Evolutionary conservation across 2,888 invertebrate genomes (phyloP).

Genomic region (Drosophila melanosoma): DNA sequence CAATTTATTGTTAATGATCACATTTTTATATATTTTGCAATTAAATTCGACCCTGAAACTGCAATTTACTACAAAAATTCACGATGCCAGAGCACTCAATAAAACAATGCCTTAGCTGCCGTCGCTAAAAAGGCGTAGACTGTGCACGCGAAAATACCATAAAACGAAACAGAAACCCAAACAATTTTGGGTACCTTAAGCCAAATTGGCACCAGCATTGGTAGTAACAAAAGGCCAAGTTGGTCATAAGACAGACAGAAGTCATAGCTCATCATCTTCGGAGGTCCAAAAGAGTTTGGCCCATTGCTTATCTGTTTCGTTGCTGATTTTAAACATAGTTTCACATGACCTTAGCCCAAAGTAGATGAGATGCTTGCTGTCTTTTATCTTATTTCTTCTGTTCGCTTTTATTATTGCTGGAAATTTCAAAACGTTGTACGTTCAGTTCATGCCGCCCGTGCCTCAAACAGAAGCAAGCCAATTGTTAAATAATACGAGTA

Average conservation of each 20-base stretch:
- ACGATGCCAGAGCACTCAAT: conserved; percentile 33
- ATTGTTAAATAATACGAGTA: conserved; percentile 45
- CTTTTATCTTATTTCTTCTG: conserved; percentile 36
- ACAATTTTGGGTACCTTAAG: conserved; percentile 50
- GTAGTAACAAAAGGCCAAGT: conserved; percentile 69
- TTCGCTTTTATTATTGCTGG: conserved; percentile 23
- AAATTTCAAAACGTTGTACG: conserved; percentile 55
- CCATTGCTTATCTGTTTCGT: conserved; percentile 43
- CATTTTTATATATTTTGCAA: conserved; percentile 27
- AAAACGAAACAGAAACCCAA: conserved; percentile 51
- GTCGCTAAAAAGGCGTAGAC: conserved; percentile 54
- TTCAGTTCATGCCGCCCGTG: conserved; percentile 49
- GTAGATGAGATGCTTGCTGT: conserved; percentile 47
- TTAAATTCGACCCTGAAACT: conserved; percentile 59
- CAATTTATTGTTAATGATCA: conserved; percentile 43
- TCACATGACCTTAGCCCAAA: conserved; percentile 77
- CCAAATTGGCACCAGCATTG: conserved; percentile 63
- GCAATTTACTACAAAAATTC: conserved; percentile 30
- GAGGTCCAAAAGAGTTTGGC: conserved; percentile 40
- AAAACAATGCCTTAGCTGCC: conserved; percentile 57
- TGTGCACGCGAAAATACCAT: conserved; percentile 49
- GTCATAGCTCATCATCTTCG: conserved; percentile 74
- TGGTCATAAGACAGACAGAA: conserved; percentile 53
- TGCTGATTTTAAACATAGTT: conserved; percentile 52
- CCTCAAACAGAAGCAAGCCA: conserved; percentile 71